Percentiles rank a stretch among this genome's conserved stretches.
Conservation (phyloP, 2,888 invertebrate genomes). For the Drosophila heteroneura region DNA sequence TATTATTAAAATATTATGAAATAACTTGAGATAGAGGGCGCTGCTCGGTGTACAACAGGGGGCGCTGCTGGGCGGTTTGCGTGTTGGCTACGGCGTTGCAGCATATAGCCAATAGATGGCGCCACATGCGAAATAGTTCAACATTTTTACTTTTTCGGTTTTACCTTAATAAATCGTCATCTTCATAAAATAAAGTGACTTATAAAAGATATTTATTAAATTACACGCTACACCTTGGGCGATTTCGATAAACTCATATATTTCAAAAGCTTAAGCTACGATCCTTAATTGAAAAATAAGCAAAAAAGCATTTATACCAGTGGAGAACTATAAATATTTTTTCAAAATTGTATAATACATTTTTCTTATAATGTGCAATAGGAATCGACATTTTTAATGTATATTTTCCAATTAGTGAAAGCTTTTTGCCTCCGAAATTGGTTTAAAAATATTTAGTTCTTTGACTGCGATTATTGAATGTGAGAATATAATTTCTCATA, state of each 20-base stretch:
- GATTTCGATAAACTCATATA: background rate
- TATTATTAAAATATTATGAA: background rate
- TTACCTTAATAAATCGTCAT: background rate
- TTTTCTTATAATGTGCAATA: background rate
- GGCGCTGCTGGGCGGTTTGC: constrained; percentile 8
- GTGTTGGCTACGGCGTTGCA: constrained; percentile 1
- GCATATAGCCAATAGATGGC: background rate
- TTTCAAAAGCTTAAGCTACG: background rate
- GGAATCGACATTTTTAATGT: background rate
- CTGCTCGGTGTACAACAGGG: constrained; percentile 8
- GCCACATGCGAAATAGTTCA: fast-evolving
- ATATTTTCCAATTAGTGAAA: background rate
- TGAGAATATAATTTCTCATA: background rate
- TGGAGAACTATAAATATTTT: background rate
- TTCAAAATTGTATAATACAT: background rate
- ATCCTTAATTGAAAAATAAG: background rate
- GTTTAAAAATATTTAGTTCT: background rate
- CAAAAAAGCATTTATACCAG: background rate
- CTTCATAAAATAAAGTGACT: background rate
- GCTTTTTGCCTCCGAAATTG: background rate
- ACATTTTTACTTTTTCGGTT: background rate
- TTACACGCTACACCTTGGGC: too few relatives aligned
- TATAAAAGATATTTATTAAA: background rate
- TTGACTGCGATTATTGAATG: background rate
- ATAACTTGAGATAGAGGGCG: constrained; percentile 11